These are phyloP conservation scores for Ypsolopha sequella DNA, from an alignment of 2,888 invertebrate genomes.

Conservation along the genomic window DNA sequence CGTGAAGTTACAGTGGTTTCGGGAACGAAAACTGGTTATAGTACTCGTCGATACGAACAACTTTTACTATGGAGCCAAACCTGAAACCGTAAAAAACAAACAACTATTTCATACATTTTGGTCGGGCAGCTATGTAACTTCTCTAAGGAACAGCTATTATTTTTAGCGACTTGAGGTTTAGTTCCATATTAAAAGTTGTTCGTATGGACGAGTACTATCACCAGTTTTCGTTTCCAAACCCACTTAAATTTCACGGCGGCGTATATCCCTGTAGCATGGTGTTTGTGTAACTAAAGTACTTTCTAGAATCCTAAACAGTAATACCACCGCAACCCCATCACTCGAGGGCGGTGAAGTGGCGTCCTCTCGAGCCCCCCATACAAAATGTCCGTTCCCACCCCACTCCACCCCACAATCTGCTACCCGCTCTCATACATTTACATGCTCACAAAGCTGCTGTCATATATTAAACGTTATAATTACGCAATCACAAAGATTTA, in stretches of 20 bases:
- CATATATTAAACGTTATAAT: constrained; percentile 63
- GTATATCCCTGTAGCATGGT: too few relatives aligned
- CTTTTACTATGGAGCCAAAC: too few relatives aligned
- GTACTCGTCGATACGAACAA: too few relatives aligned
- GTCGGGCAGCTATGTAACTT: too few relatives aligned
- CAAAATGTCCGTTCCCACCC: constrained; percentile 45
- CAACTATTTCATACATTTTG: too few relatives aligned
- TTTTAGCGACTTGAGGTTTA: too few relatives aligned
- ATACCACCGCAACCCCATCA: constrained; percentile 12
- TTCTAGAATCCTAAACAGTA: constrained; percentile 1
- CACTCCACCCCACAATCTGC: constrained; percentile 36
- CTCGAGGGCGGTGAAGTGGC: constrained; percentile 38
- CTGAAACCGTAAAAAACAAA: too few relatives aligned
- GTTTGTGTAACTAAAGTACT: neutral
- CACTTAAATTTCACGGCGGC: too few relatives aligned
- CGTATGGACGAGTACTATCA: too few relatives aligned
- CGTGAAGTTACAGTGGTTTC: too few relatives aligned
- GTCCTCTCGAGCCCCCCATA: constrained; percentile 39
- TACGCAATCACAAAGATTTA: constrained; percentile 61
- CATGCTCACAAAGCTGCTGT: constrained; percentile 62
- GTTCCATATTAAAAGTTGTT: neutral
- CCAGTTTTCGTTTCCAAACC: neutral
- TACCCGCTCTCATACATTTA: constrained; percentile 41
- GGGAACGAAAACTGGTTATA: too few relatives aligned
- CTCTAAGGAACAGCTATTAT: too few relatives aligned